Percentiles rank a stretch among this genome's conserved stretches.
These are phyloP conservation scores for Hylyphantes graminicola DNA, from an alignment of 1,140 invertebrate genomes.

Conservation along the genomic window DNA sequence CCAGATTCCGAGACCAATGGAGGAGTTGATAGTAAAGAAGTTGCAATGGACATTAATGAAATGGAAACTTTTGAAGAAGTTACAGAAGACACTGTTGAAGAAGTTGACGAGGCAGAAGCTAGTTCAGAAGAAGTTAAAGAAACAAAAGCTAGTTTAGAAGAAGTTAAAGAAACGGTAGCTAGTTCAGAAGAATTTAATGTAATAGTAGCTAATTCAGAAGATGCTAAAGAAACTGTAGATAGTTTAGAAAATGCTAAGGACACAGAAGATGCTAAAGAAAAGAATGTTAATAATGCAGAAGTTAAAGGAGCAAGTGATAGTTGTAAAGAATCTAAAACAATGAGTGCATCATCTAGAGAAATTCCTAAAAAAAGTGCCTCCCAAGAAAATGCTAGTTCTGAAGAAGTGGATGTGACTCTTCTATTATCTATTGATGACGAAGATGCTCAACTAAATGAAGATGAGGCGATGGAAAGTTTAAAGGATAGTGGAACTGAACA, in stretches of 20 bases:
- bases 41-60: not conserved
- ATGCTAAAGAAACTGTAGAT: not conserved
- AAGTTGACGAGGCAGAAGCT: not conserved
- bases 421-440: constrained; percentile 39
- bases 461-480: constrained; percentile 79
- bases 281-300: not conserved
- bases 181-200: not conserved
- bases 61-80: not conserved
- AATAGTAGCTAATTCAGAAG: not conserved
- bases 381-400: not conserved
- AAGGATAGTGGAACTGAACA: constrained; percentile 7
- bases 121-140: not conserved
- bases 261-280: not conserved
- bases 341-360: no score
- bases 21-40: not conserved
- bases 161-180: not conserved
- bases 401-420: not conserved
- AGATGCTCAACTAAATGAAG: constrained; percentile 73
- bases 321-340: no score
- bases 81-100: constrained; percentile 7
- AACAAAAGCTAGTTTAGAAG: not conserved
- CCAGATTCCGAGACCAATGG: constrained; percentile 9
- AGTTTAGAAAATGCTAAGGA: not conserved
- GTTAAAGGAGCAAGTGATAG: not conserved
- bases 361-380: not conserved